A percentile compares a stretch with the other conserved stretches of the same genome.
Conservation (phyloP, 35 echinoderm and acorn worm genomes). For the Hemicentrotus pulcherrimus region DNA sequence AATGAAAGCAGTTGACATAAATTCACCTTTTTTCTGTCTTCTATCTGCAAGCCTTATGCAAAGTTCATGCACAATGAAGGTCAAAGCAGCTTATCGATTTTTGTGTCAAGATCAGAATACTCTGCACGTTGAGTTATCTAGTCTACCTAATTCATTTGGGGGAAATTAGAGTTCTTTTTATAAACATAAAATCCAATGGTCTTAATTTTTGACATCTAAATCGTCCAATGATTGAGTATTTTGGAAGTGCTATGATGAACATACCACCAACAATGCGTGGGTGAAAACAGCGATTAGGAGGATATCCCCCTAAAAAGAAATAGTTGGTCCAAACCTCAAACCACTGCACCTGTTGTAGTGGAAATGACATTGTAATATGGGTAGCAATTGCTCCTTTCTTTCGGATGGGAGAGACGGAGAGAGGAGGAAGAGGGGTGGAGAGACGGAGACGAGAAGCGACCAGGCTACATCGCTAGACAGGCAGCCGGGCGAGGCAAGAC, state of each 20-base stretch:
- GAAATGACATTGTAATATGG: conserved; percentile 48
- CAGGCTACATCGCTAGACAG: conserved; percentile 20
- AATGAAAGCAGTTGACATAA: too few relatives aligned
- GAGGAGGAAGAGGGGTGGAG: neutral
- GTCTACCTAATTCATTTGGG: neutral
- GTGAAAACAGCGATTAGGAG: conserved; percentile 30
- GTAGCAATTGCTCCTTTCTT: conserved; percentile 25
- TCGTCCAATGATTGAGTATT: neutral
- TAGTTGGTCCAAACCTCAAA: conserved; percentile 21
- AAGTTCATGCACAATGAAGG: neutral
- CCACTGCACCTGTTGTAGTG: conserved; percentile 37
- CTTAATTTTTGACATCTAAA: neutral
- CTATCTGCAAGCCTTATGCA: too few relatives aligned
- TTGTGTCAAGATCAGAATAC: neutral
- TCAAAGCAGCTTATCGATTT: neutral
- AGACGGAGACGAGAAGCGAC: neutral
- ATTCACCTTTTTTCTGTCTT: too few relatives aligned
- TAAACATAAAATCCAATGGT: neutral
- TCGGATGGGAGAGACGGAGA: neutral
- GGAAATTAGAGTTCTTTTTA: neutral
- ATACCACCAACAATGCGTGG: conserved; percentile 47
- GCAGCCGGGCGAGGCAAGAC: conserved; percentile 22
- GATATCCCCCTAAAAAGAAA: conserved; percentile 19
- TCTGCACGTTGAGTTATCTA: neutral
- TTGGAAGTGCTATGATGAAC: conserved; percentile 39